Conservation (phyloP, 2,113 vertebrate species). For the Callionymus lyra region DNA sequence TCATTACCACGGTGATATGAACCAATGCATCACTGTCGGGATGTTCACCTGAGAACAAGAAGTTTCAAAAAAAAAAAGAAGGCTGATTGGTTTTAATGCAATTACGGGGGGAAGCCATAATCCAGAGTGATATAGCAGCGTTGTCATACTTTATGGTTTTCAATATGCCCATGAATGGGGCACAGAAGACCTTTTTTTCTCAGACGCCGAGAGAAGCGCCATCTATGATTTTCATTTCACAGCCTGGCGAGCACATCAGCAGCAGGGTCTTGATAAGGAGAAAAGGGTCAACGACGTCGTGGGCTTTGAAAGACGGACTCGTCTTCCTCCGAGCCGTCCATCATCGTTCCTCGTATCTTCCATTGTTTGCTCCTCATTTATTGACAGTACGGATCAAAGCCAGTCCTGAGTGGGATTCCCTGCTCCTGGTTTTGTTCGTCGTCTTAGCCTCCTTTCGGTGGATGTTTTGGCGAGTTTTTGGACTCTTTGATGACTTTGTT, state of each 20-base stretch:
- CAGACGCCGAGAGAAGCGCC: conserved; percentile 32
- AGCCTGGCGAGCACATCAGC: conserved; percentile 51
- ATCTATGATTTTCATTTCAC: conserved; percentile 63
- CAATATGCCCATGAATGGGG: conserved; percentile 41
- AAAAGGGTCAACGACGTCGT: conserved; percentile 25
- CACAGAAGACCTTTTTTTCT: conserved; percentile 33
- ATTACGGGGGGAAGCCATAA: conserved; percentile 46
- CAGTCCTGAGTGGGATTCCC: too few species aligned
- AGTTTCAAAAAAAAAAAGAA: conserved; percentile 32
- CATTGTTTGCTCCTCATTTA: too few species aligned
- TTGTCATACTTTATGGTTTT: conserved; percentile 55
- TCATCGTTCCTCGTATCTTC: not conserved
- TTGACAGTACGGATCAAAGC: too few species aligned
- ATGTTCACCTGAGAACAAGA: conserved; percentile 17
- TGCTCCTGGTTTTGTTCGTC: too few species aligned
- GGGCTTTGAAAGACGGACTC: conserved; percentile 11
- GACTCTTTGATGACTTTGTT: too few species aligned
- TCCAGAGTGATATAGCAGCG: conserved; percentile 48
- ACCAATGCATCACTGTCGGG: conserved; percentile 53
- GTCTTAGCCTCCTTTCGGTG: too few species aligned
- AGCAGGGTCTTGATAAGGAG: conserved; percentile 37
- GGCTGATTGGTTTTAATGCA: conserved; percentile 50
- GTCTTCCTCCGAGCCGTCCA: conserved; percentile 6
- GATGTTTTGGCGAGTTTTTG: too few species aligned
- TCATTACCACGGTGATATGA: conserved; percentile 48